Evolutionary conservation across 2,888 invertebrate genomes (phyloP).

Genomic region (Pogonocherus hispidulus): DNA sequence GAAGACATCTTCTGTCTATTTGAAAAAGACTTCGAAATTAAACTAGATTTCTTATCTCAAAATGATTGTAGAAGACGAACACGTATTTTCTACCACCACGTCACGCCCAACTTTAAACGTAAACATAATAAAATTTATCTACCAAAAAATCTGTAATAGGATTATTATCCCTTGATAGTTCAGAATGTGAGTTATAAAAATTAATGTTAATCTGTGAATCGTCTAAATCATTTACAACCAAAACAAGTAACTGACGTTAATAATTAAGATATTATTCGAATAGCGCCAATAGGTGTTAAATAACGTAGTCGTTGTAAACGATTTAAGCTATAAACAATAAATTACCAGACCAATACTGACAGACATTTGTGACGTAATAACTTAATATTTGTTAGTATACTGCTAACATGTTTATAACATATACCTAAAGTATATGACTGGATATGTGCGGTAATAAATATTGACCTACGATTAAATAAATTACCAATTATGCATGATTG

Average conservation of each 20-base stretch:
- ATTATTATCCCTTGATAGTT: too few species aligned
- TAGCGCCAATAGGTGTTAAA: not conserved
- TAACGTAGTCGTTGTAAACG: not conserved
- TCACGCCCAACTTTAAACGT: too few species aligned
- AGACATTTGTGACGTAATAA: not conserved
- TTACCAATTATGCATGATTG: constrained; percentile 27
- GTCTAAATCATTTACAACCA: too few species aligned
- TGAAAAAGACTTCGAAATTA: too few species aligned
- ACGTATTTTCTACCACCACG: too few species aligned
- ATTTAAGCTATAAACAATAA: not conserved
- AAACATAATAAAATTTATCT: too few species aligned
- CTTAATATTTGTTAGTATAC: not conserved
- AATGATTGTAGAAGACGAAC: too few species aligned
- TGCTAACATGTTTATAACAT: not conserved
- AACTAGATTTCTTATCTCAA: too few species aligned
- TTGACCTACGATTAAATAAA: constrained; percentile 19
- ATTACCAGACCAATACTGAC: not conserved
- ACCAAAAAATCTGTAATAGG: too few species aligned
- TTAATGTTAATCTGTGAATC: too few species aligned
- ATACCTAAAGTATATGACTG: not conserved
- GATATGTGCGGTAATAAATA: constrained; percentile 5
- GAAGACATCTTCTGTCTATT: too few species aligned
- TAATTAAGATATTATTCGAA: not conserved
- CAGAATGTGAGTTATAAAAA: too few species aligned
- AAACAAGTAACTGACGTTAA: not conserved